Conservation (phyloP, 2,113 vertebrate species). For the Hemichromis elongatus region DNA sequence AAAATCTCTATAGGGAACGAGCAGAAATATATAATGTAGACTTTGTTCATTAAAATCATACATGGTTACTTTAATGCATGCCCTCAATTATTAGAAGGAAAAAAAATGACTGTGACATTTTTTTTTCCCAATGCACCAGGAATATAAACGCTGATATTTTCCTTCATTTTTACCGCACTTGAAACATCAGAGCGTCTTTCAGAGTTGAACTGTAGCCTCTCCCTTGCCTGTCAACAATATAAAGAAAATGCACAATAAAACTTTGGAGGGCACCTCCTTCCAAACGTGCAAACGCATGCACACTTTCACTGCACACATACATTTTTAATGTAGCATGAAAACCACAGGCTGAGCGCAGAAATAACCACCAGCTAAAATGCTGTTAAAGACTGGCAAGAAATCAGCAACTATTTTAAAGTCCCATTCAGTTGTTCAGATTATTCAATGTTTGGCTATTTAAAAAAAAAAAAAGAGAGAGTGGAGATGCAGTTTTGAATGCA, state of each 20-base stretch:
- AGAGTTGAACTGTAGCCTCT: not conserved
- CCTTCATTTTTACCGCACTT: not conserved
- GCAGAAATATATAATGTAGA: not conserved
- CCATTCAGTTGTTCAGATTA: not conserved
- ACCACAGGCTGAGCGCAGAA: not conserved
- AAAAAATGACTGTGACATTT: constrained; percentile 1
- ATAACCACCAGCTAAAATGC: constrained; percentile 9
- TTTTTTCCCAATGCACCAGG: not conserved
- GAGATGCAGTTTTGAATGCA: not conserved
- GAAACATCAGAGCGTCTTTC: not conserved
- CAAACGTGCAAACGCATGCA: not conserved
- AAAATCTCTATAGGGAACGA: constrained; percentile 12
- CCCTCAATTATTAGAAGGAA: not conserved
- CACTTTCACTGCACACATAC: not conserved
- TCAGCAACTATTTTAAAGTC: not conserved
- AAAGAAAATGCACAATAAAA: not conserved
- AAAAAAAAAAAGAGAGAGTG: not conserved
- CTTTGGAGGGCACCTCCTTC: not conserved
- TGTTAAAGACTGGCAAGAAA: not conserved
- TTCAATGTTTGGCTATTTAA: not conserved
- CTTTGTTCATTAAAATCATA: not conserved
- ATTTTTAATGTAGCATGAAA: not conserved
- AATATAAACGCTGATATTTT: not conserved
- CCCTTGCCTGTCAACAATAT: not conserved
- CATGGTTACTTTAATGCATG: not conserved